Evolutionary conservation across 2,888 invertebrate genomes (phyloP), one percentile per base, ranked within the genome.

Genomic region (Augochlorella aurata): DNA sequence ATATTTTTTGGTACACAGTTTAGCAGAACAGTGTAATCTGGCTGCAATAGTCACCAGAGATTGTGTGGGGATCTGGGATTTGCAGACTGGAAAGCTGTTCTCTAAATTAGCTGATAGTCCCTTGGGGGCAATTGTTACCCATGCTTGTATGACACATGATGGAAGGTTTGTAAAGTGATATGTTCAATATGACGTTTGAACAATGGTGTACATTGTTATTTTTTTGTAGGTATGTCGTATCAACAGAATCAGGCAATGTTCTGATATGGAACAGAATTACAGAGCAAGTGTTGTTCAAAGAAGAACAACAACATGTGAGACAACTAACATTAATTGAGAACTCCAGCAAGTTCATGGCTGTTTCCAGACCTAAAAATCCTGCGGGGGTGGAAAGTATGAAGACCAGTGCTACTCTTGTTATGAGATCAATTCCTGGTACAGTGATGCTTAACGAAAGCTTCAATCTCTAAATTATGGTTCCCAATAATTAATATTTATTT

Each of bases 11-110:
- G n/a, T 52, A 18, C 9, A 77, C 71, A 97, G 97, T 90, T 94
- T 98, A 63, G 97, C 97, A 0, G 95, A 97, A 73, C 96, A 97
- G 87, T 95, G 96, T 69, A 96, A 96, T 74, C 94, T 98, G 54
- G 99, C 98, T 8, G 97, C 97, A 0, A 98, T 98, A 0, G 98
- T 98, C 0, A 99, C 99, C 0, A 95, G 99, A 81, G 98, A 97
- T 89, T 98, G 98, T 91, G 97, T 99, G 84, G 99, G 98, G 0
- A 96, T 99, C 2, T 99, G 99, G 98, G 97, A 98, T 93, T 95
- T 98, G 44, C 95, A 96, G 86, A 96, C 97, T 0, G 99, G 99
- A 0, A 96, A 96, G 88, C 94, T 99, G n/a, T 94, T 97, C 81
- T 96, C 97, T 0, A 98, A 97, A 92, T 94, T 99, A 50, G 98